phyloP scores from a whole-genome alignment of 2,113 vertebrate genomes.

The Vombatus ursinus region DNA sequence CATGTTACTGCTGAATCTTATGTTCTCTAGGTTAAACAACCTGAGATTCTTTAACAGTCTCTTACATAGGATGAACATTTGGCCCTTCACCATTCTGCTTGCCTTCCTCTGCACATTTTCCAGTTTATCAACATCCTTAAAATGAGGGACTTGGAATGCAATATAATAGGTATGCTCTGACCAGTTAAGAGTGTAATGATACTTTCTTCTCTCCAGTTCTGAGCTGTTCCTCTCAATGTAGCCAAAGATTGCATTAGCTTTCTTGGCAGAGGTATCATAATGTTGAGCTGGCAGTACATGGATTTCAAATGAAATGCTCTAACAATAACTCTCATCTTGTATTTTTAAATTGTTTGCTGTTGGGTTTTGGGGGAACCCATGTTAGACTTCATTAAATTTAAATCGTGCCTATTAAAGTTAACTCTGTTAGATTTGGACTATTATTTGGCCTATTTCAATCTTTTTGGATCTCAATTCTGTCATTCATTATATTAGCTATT shows the following conservation, averaged over 20 bases:
- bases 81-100: neutral
- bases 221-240: neutral
- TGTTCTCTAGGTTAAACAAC: no score
- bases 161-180: neutral
- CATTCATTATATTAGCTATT: neutral
- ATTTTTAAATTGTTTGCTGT: neutral
- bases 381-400: no score
- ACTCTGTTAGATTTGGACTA: neutral
- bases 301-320: neutral
- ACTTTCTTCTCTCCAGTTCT: neutral
- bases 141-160: neutral
- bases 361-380: neutral
- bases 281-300: neutral
- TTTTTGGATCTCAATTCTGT: neutral
- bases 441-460: neutral
- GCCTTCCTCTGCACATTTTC: neutral
- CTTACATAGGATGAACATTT: neutral
- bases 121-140: neutral
- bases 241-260: no score
- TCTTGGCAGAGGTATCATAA: no score
- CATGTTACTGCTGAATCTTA: no score
- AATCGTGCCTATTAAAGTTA: neutral
- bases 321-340: neutral
- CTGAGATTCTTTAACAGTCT: neutral
- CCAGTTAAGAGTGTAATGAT: neutral